Evolutionary conservation across 2,797 vertebrate species (phyloP).

Genomic region (Bradypodion ventrale): DNA sequence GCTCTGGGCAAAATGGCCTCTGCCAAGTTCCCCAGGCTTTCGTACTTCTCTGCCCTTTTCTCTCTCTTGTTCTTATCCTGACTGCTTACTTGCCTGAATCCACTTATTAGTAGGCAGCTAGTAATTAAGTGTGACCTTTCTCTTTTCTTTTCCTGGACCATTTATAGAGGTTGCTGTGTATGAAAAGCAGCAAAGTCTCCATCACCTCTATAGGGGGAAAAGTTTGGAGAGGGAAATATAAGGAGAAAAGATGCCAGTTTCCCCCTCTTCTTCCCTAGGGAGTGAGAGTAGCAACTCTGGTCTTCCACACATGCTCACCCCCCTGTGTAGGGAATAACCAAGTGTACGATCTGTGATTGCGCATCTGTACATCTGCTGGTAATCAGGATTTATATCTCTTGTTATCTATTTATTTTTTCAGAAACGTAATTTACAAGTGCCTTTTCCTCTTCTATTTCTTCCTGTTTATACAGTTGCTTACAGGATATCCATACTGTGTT

Average conservation of each 20-base stretch:
- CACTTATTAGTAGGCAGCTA: too few relatives aligned
- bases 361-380: neutral
- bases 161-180: too few relatives aligned
- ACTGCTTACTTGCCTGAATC: neutral
- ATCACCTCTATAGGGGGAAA: too few relatives aligned
- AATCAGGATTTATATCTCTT: neutral
- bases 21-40: neutral
- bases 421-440: neutral
- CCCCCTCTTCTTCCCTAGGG: too few relatives aligned
- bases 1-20: neutral
- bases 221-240: too few relatives aligned
- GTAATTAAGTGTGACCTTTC: too few relatives aligned
- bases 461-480: slow-evolving; percentile 23
- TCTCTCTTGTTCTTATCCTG: neutral
- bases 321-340: neutral
- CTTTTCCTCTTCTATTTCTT: slow-evolving; percentile 32
- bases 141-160: too few relatives aligned
- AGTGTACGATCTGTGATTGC: neutral
- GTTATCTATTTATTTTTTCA: slow-evolving; percentile 1
- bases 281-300: too few relatives aligned
- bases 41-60: neutral
- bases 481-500: slow-evolving; percentile 21
- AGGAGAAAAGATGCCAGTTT: too few relatives aligned
- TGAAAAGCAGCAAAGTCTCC: too few relatives aligned
- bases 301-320: neutral